Conservation (phyloP, 2,113 vertebrate genomes). For the Hydropotes inermis region DNA sequence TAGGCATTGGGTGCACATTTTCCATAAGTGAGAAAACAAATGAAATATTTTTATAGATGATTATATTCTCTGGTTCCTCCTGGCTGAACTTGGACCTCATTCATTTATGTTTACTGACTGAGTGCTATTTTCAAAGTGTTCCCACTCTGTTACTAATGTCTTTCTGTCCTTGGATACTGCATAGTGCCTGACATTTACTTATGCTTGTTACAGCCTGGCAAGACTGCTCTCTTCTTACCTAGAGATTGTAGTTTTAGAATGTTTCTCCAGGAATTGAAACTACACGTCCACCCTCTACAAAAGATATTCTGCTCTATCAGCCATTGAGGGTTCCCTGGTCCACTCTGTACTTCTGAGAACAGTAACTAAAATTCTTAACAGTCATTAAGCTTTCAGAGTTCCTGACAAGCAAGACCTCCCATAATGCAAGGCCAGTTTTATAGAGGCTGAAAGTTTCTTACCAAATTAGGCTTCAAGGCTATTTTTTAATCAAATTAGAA, state of each 20-base stretch:
- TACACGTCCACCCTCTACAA: neutral
- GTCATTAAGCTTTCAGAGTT: neutral
- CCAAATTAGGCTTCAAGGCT: neutral
- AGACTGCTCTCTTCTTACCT: neutral
- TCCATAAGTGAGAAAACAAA: neutral
- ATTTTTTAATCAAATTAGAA: neutral
- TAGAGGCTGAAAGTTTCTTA: neutral
- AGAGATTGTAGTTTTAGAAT: neutral
- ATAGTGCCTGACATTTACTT: neutral
- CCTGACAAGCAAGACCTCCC: neutral
- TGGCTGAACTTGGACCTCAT: neutral
- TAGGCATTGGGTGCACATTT: neutral
- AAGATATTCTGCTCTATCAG: neutral
- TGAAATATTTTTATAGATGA: neutral
- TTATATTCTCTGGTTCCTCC: neutral
- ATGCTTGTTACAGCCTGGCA: neutral
- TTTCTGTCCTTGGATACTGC: neutral
- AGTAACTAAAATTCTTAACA: neutral
- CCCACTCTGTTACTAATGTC: neutral
- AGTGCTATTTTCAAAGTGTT: neutral
- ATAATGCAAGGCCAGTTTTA: neutral
- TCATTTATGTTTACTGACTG: neutral
- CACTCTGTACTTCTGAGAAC: neutral
- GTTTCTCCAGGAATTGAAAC: neutral
- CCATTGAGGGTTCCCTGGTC: neutral